Base-by-base conservation (phyloP, 2,797 vertebrate genomes). In the Cyclura pinguis region DNA sequence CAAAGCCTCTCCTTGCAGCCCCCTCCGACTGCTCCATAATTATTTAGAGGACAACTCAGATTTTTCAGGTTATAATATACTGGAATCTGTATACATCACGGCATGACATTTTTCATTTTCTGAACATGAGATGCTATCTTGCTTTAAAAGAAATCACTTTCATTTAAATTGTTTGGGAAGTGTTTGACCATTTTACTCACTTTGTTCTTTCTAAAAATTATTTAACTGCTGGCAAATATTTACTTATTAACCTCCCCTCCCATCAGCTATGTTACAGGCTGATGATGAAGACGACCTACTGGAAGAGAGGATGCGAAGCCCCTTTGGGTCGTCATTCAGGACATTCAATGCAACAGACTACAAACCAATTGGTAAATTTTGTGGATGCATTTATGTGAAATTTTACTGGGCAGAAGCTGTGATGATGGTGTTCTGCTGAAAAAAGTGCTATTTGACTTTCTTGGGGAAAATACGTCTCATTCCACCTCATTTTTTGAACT, bases 271-370 rank as follows among this genome's bases (percentile, higher is more conserved):
- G 99, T 94, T 99, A 91, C 99, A 99, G 95, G 99, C 99, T 32
- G 99, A 99, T 90, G 99, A 99, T 92, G 99, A 99, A 95, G 99
- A 99, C 59, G 99, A 99, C 94, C 97, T 99, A 95, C 97, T 99
- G 97, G 99, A 99, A 95, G 98, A 99, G 96, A 98, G 98, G 96
- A 99, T 99, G 98, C 99, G 99, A 96, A 99, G 99, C 95, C 99
- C 99, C 0, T 99, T 99, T 92, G 99, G 99, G 50, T 99, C 99
- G 32, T 99, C 99, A 20, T 99, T 99, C 96, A 98, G 99, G 93
- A 99, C 99, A 52, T 99, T 99, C 94, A 99, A 99, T 93, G 99
- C 99, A 93, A 99, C 99, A 5, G 99, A 99, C 95, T 99, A 99
- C 96, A 99, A 99, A 96, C 99, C 99, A 52, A 99, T 99, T 80